Base-by-base conservation (phyloP, 2,888 invertebrate genomes). In the Pseudococcus jackbeardsleyi region DNA sequence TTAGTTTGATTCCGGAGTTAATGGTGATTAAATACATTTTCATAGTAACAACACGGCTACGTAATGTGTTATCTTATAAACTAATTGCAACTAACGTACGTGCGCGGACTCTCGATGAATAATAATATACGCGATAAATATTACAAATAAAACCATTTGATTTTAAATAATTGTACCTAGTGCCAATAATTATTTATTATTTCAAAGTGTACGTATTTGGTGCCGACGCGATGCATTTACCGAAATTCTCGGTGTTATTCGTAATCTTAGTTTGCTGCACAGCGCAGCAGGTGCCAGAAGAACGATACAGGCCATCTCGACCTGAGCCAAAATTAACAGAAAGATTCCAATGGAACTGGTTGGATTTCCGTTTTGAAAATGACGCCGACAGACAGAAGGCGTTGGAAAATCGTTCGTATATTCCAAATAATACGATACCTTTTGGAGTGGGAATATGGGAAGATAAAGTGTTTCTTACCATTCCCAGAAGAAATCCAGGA, bases 401-500 rank as follows among this genome's bases (percentile, higher is more conserved):
- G 11, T 26, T 89, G 7, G 88, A 86, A 17, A 88, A 89, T 6
- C 90, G 89, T 11, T 64, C 88, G 19, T 90, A 89, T 88, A 89
- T 90, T 11, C 90, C 90, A 12, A 90, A 90, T 33, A 90, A 90
- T 86, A 89, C 89, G 54, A 89, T 91, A 0, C 90, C 90, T 12
- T 89, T 90, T 17, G 90, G 90, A 12, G 54, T 91, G 22, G 91
- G 90, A 68, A 89, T 89, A 15, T 90, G 90, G 89, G 88, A 86
- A 9, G 90, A 90, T 84, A 89, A 90, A 46, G 77, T 91, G 46
- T 90, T 90, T 86, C 72, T 91, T 39, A 90, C 90, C 0, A 89
- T 90, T 5, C 90, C 91, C 7, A 85, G 90, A 77, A 89, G 90
- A 84, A 90, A 90, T 91, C 22, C 91, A 96, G 96, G 96, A 90